These are phyloP conservation scores for Natator depressus DNA, from an alignment of 2,113 vertebrate genomes.

Conservation along the genomic window DNA sequence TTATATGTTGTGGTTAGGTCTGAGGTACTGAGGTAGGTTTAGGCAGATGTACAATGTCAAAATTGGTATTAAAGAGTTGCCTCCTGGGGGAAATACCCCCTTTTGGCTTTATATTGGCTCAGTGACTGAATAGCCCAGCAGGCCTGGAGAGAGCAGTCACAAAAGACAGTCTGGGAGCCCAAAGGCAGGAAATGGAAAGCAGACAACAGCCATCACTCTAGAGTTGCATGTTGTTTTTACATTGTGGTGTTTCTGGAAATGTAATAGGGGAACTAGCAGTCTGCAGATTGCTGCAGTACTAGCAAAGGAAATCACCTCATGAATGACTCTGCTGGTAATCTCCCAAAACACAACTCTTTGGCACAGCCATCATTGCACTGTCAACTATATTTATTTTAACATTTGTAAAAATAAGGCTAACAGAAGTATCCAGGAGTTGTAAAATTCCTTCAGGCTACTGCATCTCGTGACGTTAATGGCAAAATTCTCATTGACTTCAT, in stretches of 20 bases:
- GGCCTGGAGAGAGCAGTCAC: background rate
- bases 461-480: background rate
- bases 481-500: background rate
- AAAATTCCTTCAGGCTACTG: background rate
- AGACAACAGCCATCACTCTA: background rate
- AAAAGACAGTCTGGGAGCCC: background rate
- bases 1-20: background rate
- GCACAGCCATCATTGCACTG: background rate
- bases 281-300: background rate
- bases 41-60: background rate
- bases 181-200: background rate
- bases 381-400: background rate
- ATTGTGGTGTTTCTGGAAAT: background rate
- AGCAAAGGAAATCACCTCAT: background rate
- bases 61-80: background rate
- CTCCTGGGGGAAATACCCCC: background rate
- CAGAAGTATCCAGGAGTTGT: background rate
- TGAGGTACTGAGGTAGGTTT: background rate
- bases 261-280: background rate
- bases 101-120: background rate
- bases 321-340: background rate
- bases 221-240: background rate
- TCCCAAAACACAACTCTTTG: background rate
- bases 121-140: background rate
- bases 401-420: background rate